Conservation (phyloP, 2,888 invertebrate species). For the Phengaris arion region DNA sequence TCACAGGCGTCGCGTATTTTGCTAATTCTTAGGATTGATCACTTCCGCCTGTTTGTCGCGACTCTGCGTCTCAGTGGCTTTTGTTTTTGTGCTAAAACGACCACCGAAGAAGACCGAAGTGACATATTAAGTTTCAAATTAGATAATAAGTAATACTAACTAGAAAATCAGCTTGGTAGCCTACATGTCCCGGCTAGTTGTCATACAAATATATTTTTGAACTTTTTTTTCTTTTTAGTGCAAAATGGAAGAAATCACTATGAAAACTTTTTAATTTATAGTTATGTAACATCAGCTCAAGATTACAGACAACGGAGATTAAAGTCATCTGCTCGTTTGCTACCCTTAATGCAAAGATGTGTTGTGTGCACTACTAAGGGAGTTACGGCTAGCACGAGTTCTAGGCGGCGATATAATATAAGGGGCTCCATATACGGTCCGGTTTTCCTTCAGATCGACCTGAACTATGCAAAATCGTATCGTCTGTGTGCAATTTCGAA, state of each 20-base stretch:
- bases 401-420: too few relatives aligned
- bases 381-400: too few relatives aligned
- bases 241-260: slow-evolving; percentile 25
- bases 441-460: too few relatives aligned
- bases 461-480: too few relatives aligned
- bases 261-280: slow-evolving; percentile 25
- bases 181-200: slow-evolving; percentile 34
- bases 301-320: slow-evolving; percentile 31
- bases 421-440: too few relatives aligned
- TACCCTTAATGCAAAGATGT: too few relatives aligned
- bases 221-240: too few relatives aligned
- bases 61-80: slow-evolving; percentile 40
- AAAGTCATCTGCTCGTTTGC: too few relatives aligned
- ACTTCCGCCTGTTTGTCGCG: slow-evolving; percentile 36
- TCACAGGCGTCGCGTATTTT: too few relatives aligned
- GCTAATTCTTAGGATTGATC: too few relatives aligned
- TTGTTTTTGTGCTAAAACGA: slow-evolving; percentile 40
- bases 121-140: slow-evolving; percentile 33
- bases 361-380: too few relatives aligned
- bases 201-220: not conserved
- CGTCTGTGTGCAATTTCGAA: too few relatives aligned
- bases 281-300: slow-evolving; percentile 15
- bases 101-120: slow-evolving; percentile 36
- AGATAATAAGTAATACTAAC: slow-evolving; percentile 32
- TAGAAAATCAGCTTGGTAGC: slow-evolving; percentile 35